These are phyloP conservation scores for Pongo abelii DNA, from an alignment of 2,113 vertebrate genomes.

Conservation along the genomic window DNA sequence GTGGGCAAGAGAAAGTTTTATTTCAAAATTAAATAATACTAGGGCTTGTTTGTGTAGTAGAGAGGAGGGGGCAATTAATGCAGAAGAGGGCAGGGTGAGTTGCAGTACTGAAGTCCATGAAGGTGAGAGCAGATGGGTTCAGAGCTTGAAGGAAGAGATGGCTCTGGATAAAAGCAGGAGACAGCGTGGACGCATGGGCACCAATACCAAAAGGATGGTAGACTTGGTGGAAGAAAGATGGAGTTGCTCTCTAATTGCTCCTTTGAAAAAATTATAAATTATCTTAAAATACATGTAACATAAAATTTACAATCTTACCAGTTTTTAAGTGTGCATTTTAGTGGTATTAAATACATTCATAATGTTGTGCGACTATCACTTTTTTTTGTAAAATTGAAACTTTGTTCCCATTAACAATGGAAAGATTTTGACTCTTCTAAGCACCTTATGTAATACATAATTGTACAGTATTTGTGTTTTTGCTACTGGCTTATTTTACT, in stretches of 20 bases:
- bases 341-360: background rate
- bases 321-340: background rate
- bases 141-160: background rate
- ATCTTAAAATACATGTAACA: background rate
- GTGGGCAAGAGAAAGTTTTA: background rate
- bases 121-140: background rate
- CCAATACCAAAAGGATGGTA: background rate
- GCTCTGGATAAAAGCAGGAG: background rate
- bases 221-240: background rate
- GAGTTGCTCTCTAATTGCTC: background rate
- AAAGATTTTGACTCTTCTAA: background rate
- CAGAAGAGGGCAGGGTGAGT: no score
- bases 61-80: background rate
- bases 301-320: background rate
- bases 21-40: background rate
- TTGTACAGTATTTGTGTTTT: background rate
- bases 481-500: background rate
- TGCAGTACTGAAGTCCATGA: background rate
- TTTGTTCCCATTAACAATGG: background rate
- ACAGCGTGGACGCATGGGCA: background rate
- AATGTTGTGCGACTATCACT: background rate
- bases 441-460: background rate
- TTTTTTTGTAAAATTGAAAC: background rate
- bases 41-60: background rate
- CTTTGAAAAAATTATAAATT: background rate